Evolutionary conservation across 2,797 vertebrate species (phyloP).

Genomic region (Sphaeramia orbicularis): DNA sequence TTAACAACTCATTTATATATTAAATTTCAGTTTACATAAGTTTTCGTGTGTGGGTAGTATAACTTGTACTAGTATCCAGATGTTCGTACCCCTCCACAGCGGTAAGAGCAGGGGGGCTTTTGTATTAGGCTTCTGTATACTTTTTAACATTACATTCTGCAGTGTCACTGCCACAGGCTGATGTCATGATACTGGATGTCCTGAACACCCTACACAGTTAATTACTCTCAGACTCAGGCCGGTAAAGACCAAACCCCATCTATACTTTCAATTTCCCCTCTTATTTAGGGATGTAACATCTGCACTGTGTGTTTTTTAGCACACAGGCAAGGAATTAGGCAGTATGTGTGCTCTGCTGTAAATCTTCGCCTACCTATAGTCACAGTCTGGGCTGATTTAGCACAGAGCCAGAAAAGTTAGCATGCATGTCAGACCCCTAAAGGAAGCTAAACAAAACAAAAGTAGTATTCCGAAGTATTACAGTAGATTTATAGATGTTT

Average conservation of each 20-base stretch:
- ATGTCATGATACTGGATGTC: constrained; percentile 41
- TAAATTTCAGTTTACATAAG: constrained; percentile 14
- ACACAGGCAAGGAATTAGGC: constrained; percentile 8
- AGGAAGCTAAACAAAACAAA: constrained; percentile 45
- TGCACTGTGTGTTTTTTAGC: constrained; percentile 22
- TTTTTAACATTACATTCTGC: constrained; percentile 25
- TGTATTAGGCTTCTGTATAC: not conserved
- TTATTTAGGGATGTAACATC: constrained; percentile 26
- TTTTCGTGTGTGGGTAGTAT: constrained; percentile 6
- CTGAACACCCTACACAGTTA: constrained; percentile 13
- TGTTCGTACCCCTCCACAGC: too few relatives aligned
- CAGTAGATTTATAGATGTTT: constrained; percentile 13
- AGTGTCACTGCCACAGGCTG: constrained; percentile 24
- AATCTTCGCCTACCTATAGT: constrained; percentile 21
- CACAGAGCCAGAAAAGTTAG: constrained; percentile 50
- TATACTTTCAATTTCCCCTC: constrained; percentile 13
- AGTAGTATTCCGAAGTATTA: constrained; percentile 33
- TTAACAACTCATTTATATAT: constrained; percentile 25
- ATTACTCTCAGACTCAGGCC: constrained; percentile 13
- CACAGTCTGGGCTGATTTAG: constrained; percentile 58
- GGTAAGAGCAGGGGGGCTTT: too few relatives aligned
- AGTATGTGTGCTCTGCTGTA: constrained; percentile 42
- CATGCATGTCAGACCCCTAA: constrained; percentile 55
- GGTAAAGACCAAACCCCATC: constrained; percentile 3
- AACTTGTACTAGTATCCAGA: constrained; percentile 19